These are phyloP conservation scores for Molossus molossus DNA, from an alignment of 2,797 vertebrate species.

Conservation along the genomic window DNA sequence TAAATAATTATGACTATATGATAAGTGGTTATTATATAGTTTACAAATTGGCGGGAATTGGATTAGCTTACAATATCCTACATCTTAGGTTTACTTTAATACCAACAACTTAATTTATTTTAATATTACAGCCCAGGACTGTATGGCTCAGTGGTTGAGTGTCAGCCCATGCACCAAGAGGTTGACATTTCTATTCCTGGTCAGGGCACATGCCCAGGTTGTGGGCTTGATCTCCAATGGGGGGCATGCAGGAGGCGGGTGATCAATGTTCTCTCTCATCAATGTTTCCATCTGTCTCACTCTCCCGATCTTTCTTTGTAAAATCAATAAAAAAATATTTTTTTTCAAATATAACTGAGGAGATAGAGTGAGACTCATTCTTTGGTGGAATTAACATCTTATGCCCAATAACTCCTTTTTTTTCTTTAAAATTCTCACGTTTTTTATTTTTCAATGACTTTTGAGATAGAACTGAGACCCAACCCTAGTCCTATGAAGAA, in stretches of 20 bases:
- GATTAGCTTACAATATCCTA: not conserved
- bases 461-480: not conserved
- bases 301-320: too few relatives aligned
- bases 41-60: not conserved
- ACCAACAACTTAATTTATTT: not conserved
- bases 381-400: conserved; percentile 30
- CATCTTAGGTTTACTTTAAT: not conserved
- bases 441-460: not conserved
- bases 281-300: too few relatives aligned
- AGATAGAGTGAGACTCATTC: not conserved
- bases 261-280: too few relatives aligned
- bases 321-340: too few relatives aligned
- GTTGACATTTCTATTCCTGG: too few relatives aligned
- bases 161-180: too few relatives aligned
- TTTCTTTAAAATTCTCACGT: not conserved
- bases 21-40: not conserved
- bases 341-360: not conserved
- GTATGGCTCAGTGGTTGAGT: too few relatives aligned
- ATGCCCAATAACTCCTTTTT: not conserved
- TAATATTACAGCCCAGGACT: not conserved
- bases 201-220: too few relatives aligned
- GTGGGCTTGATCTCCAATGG: too few relatives aligned
- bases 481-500: not conserved
- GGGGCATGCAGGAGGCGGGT: too few relatives aligned
- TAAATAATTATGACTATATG: not conserved